phyloP scores from a whole-genome alignment of 2,797 vertebrate genomes.

The Scomberomorus guttatus region DNA sequence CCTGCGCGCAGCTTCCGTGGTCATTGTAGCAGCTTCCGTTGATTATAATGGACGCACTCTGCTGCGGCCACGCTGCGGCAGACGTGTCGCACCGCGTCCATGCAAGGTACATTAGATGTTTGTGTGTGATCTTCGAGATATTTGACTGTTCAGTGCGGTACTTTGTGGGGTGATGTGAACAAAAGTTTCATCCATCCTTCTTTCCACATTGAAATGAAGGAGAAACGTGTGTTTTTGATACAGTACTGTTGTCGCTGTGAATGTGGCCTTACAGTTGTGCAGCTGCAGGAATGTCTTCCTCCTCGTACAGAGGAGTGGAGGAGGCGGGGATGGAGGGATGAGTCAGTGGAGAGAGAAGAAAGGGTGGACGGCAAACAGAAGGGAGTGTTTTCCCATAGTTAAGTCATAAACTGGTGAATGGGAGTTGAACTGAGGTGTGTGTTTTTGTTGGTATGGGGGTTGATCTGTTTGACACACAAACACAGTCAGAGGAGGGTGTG shows the following conservation, averaged over 20 bases:
- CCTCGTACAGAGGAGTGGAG: slow-evolving; percentile 12
- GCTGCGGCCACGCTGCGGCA: too few species aligned
- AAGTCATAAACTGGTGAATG: slow-evolving; percentile 60
- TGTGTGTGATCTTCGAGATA: too few species aligned
- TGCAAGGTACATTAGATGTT: too few species aligned
- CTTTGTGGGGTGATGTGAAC: neutral
- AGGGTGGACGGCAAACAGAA: slow-evolving; percentile 44
- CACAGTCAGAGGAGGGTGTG: neutral
- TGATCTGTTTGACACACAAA: neutral
- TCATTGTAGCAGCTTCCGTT: too few species aligned
- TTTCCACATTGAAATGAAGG: too few species aligned
- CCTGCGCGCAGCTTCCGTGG: too few species aligned
- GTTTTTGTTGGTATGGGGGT: slow-evolving; percentile 12
- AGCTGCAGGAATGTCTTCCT: slow-evolving; percentile 34
- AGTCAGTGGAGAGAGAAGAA: slow-evolving; percentile 7
- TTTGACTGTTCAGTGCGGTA: too few species aligned
- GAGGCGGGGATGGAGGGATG: neutral
- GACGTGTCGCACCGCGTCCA: too few species aligned
- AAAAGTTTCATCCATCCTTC: neutral
- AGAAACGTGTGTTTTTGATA: neutral
- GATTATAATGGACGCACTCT: too few species aligned
- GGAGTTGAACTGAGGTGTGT: slow-evolving; percentile 23
- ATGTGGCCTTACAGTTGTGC: neutral
- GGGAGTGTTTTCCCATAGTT: slow-evolving; percentile 61
- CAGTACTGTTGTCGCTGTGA: neutral